Conservation (phyloP, 30 jellyfish, hydroid and myxozoan genomes). For the Cassiopea andromeda region DNA sequence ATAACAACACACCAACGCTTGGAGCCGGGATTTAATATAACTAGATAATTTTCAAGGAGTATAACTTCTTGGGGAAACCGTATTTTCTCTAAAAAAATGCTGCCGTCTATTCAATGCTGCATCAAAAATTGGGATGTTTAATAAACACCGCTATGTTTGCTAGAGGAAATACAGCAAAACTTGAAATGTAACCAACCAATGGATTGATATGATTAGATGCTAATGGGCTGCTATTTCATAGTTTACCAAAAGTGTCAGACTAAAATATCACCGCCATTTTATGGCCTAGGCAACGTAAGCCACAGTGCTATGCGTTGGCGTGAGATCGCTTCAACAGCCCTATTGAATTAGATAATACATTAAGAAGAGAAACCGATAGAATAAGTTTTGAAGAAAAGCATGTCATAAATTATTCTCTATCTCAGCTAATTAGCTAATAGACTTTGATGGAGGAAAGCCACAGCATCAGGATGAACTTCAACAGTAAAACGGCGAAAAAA, state of each 20-base stretch:
- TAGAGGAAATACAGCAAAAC: not conserved
- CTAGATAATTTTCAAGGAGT: not conserved
- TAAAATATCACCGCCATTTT: not conserved
- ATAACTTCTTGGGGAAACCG: not conserved
- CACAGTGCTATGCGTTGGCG: not conserved
- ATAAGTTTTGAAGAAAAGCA: no score
- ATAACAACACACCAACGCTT: not conserved
- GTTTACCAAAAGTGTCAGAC: not conserved
- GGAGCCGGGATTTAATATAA: not conserved
- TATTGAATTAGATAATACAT: not conserved
- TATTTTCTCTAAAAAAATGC: no score
- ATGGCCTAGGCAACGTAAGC: conserved; percentile 10
- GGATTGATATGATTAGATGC: not conserved
- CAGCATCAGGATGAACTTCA: no score
- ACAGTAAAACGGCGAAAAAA: no score
- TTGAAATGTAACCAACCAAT: not conserved
- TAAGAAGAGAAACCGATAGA: no score
- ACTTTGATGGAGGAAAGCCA: no score
- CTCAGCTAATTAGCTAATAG: no score
- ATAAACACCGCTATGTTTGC: no score
- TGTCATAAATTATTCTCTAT: no score
- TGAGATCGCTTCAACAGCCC: not conserved
- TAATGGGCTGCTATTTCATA: not conserved
- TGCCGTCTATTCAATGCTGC: no score
- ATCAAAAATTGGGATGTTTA: no score